phyloP scores from a whole-genome alignment of 2,797 vertebrate genomes.

The Amazonetta brasiliensis region DNA sequence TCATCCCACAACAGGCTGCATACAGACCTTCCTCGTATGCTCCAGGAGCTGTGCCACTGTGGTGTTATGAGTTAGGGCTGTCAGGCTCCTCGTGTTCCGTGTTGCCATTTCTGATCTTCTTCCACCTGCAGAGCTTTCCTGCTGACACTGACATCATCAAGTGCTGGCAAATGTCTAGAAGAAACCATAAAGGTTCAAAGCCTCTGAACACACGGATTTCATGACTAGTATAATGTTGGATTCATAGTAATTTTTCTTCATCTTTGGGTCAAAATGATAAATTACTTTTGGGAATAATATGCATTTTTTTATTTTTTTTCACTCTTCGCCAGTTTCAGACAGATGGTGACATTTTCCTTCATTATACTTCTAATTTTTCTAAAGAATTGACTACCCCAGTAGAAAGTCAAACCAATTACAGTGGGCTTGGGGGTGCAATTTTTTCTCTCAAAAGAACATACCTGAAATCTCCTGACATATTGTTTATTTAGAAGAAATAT shows the following conservation, averaged over 20 bases:
- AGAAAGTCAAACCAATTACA: conserved; percentile 56
- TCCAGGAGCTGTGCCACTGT: not conserved
- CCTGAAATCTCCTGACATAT: not conserved
- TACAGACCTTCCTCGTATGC: not conserved
- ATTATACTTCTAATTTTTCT: conserved; percentile 37
- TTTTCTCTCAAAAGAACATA: not conserved
- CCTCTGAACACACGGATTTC: not conserved
- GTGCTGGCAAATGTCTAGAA: not conserved
- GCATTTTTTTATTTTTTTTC: not conserved
- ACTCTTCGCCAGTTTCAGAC: conserved; percentile 37
- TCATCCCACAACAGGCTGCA: not conserved
- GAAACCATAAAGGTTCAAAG: not conserved
- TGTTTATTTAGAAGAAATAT: conserved; percentile 38
- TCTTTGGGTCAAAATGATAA: conserved; percentile 31
- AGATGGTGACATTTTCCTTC: conserved; percentile 74
- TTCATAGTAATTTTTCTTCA: conserved; percentile 20
- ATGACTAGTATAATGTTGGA: not conserved
- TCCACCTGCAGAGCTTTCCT: not conserved
- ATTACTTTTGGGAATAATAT: not conserved
- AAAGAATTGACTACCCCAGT: conserved; percentile 52
- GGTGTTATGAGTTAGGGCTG: not conserved
- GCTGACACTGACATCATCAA: not conserved
- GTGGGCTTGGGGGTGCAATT: not conserved
- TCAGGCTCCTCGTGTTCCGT: not conserved
- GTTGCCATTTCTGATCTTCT: not conserved